These are phyloP conservation scores for Pholis gunnellus DNA, from an alignment of 2,113 vertebrate genomes.

Conservation along the genomic window DNA sequence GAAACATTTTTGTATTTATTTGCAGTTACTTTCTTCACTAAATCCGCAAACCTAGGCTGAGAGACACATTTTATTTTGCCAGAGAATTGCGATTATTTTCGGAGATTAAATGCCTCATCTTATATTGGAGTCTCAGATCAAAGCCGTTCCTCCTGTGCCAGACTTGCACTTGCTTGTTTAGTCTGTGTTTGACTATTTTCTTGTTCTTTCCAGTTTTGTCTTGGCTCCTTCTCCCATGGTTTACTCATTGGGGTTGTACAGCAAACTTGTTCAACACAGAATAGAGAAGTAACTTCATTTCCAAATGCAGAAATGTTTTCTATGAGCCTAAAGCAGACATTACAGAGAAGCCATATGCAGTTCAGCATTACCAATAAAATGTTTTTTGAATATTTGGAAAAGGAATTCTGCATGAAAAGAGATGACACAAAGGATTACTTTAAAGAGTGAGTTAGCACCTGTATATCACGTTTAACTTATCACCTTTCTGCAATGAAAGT, in stretches of 20 bases:
- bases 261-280: background rate
- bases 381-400: background rate
- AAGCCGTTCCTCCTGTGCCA: conserved; percentile 29
- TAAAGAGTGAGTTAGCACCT: background rate
- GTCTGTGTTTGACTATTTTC: conserved; percentile 22
- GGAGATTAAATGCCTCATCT: conserved; percentile 21
- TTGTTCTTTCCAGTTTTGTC: conserved; percentile 2
- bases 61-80: conserved; percentile 21
- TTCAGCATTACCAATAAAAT: background rate
- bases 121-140: conserved; percentile 26
- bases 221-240: background rate
- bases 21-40: background rate
- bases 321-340: background rate
- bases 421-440: background rate
- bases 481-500: background rate
- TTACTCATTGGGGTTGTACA: background rate
- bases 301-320: background rate
- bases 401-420: background rate
- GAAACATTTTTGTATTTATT: conserved; percentile 1
- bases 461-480: background rate
- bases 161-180: conserved; percentile 26
- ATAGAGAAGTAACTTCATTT: background rate
- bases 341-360: background rate
- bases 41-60: conserved; percentile 5
- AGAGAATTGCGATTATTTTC: conserved; percentile 31